Conservation (phyloP, 2,797 vertebrate genomes). For the Podarcis siculus region DNA sequence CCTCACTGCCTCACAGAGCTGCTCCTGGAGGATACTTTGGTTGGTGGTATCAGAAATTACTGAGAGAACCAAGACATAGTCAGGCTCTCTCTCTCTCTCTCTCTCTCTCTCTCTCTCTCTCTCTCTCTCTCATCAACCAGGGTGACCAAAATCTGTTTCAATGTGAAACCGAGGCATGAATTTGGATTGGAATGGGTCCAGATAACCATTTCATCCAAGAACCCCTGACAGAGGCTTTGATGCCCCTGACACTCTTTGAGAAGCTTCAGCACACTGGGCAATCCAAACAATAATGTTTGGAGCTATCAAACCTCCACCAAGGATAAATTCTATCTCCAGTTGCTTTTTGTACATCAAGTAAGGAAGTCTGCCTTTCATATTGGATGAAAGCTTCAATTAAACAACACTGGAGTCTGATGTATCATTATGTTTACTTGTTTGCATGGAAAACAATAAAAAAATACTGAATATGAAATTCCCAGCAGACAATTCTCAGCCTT, state of each 20-base stretch:
- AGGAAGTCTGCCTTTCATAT: slow-evolving; percentile 14
- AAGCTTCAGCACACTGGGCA: neutral
- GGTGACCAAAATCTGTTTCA: no score
- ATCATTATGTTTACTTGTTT: slow-evolving; percentile 38
- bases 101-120: no score
- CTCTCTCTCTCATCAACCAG: no score
- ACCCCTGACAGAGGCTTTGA: no score
- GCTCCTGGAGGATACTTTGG: no score
- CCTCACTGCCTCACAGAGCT: no score
- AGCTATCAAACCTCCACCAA: slow-evolving; percentile 19
- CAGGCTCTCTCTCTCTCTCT: no score
- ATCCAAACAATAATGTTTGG: neutral
- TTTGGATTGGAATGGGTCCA: no score
- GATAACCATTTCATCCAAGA: no score
- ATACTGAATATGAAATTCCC: slow-evolving; percentile 57
- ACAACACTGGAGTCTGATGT: slow-evolving; percentile 45
- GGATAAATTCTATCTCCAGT: slow-evolving; percentile 22
- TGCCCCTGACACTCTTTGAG: neutral
- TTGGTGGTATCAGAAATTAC: no score
- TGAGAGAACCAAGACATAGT: no score
- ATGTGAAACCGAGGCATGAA: no score
- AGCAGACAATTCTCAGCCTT: slow-evolving; percentile 55
- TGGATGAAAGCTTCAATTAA: neutral
- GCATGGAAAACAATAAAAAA: slow-evolving; percentile 45
- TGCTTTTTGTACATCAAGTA: neutral